Evolutionary conservation across 2,113 vertebrate species (phyloP).

Genomic region (human): DNA sequence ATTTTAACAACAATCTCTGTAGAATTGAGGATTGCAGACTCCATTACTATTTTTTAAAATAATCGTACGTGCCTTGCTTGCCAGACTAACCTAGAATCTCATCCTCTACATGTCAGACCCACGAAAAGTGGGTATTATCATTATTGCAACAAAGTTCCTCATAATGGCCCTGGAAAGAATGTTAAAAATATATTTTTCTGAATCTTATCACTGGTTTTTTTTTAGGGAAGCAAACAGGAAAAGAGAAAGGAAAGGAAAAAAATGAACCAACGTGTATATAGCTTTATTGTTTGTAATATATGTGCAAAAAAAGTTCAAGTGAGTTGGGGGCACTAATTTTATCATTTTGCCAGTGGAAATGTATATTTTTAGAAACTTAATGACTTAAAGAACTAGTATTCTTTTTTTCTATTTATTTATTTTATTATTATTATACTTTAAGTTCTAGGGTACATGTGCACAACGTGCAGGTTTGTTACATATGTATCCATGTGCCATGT

Average conservation of each 20-base stretch:
- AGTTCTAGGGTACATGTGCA: too few species aligned
- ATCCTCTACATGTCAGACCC: neutral
- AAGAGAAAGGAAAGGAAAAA: neutral
- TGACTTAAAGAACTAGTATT: neutral
- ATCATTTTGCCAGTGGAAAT: conserved; percentile 17
- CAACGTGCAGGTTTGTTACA: too few species aligned
- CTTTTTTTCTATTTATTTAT: neutral
- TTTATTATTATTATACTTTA: too few species aligned
- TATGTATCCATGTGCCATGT: too few species aligned
- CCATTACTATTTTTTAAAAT: conserved; percentile 47
- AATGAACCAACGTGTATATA: neutral
- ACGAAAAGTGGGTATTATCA: neutral
- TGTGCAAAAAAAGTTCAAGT: neutral
- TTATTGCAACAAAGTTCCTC: conserved; percentile 7
- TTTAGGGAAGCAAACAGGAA: neutral
- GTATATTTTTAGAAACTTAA: conserved; percentile 38
- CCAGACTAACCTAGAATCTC: neutral
- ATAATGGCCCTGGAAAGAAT: neutral
- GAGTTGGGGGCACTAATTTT: neutral
- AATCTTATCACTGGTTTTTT: neutral
- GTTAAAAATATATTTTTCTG: conserved; percentile 31
- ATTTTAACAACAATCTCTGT: conserved; percentile 66
- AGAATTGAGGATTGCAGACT: conserved; percentile 14
- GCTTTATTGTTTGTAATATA: neutral
- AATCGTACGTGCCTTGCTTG: neutral